phyloP scores from a whole-genome alignment of 1,140 invertebrate species.

The Drosophila repleta region DNA sequence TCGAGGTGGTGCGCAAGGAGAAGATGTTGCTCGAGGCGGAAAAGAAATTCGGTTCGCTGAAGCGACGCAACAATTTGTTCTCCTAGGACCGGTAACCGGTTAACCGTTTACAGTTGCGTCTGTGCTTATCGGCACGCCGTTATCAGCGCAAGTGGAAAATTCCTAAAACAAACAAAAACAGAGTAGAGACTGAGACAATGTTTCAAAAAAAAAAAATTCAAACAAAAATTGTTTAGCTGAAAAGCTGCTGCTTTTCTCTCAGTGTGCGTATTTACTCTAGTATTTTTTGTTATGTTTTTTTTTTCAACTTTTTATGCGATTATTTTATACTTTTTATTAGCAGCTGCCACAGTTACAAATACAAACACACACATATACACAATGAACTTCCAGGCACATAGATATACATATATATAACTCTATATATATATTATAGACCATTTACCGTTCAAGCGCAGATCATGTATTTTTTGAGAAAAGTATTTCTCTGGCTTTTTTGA shows the following conservation, averaged over 20 bases:
- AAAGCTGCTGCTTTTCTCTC: constrained; percentile 17
- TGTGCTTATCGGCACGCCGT: constrained; percentile 7
- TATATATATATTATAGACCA: constrained; percentile 12
- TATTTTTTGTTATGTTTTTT: constrained; percentile 3
- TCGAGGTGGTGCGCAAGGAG: constrained; percentile 87
- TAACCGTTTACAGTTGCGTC: constrained; percentile 4
- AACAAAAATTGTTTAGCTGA: constrained; percentile 5
- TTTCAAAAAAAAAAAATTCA: constrained; percentile 10
- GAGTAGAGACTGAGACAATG: constrained; percentile 22
- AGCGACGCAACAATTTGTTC: constrained; percentile 88
- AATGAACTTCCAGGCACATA: constrained; percentile 45
- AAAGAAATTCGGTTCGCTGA: constrained; percentile 87
- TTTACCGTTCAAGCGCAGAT: constrained; percentile 12
- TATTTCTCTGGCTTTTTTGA: constrained; percentile 51
- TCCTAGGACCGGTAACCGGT: constrained; percentile 84
- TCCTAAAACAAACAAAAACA: constrained; percentile 9
- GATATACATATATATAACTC: constrained; percentile 21
- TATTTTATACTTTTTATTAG: constrained; percentile 23
- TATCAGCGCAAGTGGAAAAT: constrained; percentile 15
- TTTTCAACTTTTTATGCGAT: constrained; percentile 1
- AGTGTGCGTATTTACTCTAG: constrained; percentile 4
- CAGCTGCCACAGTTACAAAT: constrained; percentile 23
- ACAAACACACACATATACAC: constrained; percentile 23
- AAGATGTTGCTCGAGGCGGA: constrained; percentile 85
- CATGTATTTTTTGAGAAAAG: constrained; percentile 69